Conservation (phyloP, 2,888 invertebrate genomes). For the Noctua comes region DNA sequence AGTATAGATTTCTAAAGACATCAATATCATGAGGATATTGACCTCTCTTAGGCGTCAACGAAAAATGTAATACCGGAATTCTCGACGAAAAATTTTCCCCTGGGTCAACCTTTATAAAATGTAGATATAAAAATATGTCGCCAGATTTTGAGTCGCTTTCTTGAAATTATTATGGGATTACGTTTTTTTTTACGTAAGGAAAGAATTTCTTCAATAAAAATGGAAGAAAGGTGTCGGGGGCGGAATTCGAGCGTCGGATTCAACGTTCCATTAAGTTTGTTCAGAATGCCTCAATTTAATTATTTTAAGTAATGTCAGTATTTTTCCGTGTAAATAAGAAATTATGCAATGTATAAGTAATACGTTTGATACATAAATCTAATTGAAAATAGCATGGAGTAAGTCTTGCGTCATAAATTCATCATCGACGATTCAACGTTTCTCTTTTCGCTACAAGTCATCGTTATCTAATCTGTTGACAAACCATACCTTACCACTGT, state of each 20-base stretch:
- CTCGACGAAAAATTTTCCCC: conserved; percentile 27
- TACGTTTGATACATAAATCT: background rate
- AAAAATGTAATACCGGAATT: conserved; percentile 58
- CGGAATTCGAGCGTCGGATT: conserved; percentile 29
- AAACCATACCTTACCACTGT: background rate
- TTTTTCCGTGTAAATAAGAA: background rate
- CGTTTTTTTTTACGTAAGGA: conserved; percentile 33
- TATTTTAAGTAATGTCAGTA: conserved; percentile 24
- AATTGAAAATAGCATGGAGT: background rate
- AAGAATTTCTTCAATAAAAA: conserved; percentile 40
- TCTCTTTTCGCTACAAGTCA: background rate
- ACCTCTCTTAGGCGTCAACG: conserved; percentile 28
- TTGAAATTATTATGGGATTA: conserved; percentile 51
- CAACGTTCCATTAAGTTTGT: conserved; percentile 23
- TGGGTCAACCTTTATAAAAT: conserved; percentile 28
- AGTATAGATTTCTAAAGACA: conserved; percentile 9
- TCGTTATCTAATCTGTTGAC: background rate
- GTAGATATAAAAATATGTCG: conserved; percentile 48
- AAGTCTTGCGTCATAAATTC: background rate
- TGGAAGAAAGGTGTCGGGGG: conserved; percentile 39
- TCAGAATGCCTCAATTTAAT: conserved; percentile 38
- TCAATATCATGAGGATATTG: conserved; percentile 24
- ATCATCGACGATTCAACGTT: background rate
- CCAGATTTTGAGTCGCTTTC: conserved; percentile 43
- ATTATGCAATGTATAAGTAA: background rate